These are phyloP conservation scores for Apostichopus californicus DNA, from an alignment of 35 echinoderm and acorn worm genomes.

Conservation along the genomic window DNA sequence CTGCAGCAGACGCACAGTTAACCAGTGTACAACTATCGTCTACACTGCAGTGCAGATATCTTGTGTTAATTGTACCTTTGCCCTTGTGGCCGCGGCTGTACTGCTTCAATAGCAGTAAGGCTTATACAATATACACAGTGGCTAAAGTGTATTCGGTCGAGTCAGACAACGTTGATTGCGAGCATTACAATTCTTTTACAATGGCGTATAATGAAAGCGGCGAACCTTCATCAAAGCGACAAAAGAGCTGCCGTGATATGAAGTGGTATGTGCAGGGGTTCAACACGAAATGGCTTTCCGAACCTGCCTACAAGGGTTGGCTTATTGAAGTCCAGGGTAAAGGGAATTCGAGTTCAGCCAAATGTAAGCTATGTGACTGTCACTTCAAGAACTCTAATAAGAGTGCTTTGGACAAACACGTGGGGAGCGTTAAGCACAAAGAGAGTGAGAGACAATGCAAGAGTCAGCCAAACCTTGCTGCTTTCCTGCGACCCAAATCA, in stretches of 20 bases:
- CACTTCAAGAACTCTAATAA: not conserved
- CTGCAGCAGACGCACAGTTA: too few species aligned
- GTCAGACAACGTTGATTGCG: too few species aligned
- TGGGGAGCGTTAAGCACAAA: not conserved
- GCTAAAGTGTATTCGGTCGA: too few species aligned
- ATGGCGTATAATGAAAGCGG: too few species aligned
- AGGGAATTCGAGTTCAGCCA: not conserved
- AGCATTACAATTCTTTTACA: too few species aligned
- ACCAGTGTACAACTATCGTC: too few species aligned
- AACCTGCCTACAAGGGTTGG: conserved; percentile 8
- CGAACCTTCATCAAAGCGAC: not conserved
- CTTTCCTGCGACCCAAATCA: not conserved
- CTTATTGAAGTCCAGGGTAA: not conserved
- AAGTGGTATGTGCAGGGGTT: conserved; percentile 20
- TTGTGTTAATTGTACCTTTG: too few species aligned
- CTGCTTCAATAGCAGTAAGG: too few species aligned
- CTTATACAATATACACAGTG: too few species aligned
- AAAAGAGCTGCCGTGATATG: not conserved
- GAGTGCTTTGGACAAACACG: not conserved
- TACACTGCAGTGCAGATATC: too few species aligned
- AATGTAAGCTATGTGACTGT: conserved; percentile 8
- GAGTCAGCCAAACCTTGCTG: not conserved
- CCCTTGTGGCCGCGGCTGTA: too few species aligned
- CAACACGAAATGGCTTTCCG: conserved; percentile 13
- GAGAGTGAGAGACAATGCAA: not conserved